Evolutionary conservation across 2,888 invertebrate species (phyloP).

Genomic region (Neoitamus cyanurus): DNA sequence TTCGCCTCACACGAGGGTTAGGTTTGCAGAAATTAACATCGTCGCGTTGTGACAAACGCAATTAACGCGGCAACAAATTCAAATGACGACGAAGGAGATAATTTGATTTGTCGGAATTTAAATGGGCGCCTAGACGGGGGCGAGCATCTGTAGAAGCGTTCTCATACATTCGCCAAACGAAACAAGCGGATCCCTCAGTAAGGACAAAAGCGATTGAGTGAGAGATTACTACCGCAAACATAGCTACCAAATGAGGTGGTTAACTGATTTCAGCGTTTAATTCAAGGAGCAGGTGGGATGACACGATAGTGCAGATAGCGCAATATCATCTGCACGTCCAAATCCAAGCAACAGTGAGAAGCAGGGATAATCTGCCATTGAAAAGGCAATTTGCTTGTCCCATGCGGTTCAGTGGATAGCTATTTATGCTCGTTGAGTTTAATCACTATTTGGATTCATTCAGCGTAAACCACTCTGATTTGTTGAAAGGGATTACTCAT

Average conservation of each 20-base stretch:
- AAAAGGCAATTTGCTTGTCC: constrained; percentile 1
- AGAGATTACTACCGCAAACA: constrained; percentile 49
- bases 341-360: neutral
- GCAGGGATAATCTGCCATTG: neutral
- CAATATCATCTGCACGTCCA: neutral
- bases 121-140: constrained; percentile 20
- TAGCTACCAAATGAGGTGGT: constrained; percentile 51
- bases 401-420: neutral
- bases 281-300: constrained; percentile 14
- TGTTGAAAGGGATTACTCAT: neutral
- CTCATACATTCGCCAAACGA: neutral
- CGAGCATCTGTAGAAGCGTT: constrained; percentile 4
- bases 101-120: constrained; percentile 50
- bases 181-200: neutral
- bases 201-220: constrained; percentile 32
- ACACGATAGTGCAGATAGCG: neutral
- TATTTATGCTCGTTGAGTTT: neutral
- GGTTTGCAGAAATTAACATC: constrained; percentile 45
- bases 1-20: constrained; percentile 26
- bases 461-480: neutral
- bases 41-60: constrained; percentile 47
- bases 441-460: neutral
- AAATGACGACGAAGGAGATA: constrained; percentile 46
- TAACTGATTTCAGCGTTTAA: constrained; percentile 48
- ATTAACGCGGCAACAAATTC: constrained; percentile 45